phyloP scores from a whole-genome alignment of 2,113 vertebrate species.

The Phycodurus eques region DNA sequence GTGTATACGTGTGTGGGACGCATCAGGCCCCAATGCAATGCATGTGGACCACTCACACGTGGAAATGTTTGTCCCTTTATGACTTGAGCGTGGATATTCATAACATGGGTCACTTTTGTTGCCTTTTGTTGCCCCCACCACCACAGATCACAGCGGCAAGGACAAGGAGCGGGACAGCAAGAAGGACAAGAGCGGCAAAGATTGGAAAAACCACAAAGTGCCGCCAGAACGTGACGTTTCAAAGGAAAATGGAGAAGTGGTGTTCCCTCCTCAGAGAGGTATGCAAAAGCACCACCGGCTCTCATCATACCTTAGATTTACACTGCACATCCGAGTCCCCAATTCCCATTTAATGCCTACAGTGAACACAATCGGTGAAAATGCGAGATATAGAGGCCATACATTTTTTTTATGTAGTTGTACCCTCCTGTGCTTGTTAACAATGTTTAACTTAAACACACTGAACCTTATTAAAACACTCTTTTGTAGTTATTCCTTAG shows the following conservation, averaged over 20 bases:
- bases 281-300: conserved; percentile 15
- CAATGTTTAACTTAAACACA: too few relatives aligned
- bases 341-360: background rate
- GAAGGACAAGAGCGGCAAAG: conserved; percentile 83
- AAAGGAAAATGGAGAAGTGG: conserved; percentile 86
- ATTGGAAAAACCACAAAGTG: conserved; percentile 84
- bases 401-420: too few relatives aligned
- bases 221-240: conserved; percentile 83
- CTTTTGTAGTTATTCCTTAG: too few relatives aligned
- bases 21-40: conserved; percentile 57
- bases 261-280: conserved; percentile 84
- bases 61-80: conserved; percentile 56
- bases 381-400: too few relatives aligned
- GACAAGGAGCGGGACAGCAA: conserved; percentile 72
- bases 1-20: conserved; percentile 43
- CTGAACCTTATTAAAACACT: too few relatives aligned
- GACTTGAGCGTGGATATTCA: conserved; percentile 8
- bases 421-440: too few relatives aligned
- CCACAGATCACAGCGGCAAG: conserved; percentile 85
- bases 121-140: conserved; percentile 34
- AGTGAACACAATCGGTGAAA: too few relatives aligned
- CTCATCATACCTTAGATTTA: background rate
- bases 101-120: conserved; percentile 2
- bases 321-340: background rate
- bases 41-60: conserved; percentile 50